These are phyloP conservation scores for Luperina testacea DNA, from an alignment of 2,888 invertebrate genomes.

Conservation along the genomic window DNA sequence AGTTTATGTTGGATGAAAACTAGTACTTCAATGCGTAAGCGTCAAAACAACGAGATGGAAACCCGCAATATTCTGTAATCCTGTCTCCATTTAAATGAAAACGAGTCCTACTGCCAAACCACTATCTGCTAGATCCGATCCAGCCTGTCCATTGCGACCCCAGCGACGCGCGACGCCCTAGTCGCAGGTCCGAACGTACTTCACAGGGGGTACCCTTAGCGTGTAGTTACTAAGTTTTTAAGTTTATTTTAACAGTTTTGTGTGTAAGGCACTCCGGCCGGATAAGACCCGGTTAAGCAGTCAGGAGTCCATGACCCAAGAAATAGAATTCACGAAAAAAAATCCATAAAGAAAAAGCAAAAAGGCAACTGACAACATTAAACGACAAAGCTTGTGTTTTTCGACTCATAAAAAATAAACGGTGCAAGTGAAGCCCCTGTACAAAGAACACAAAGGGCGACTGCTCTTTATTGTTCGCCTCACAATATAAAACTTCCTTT, in stretches of 20 bases:
- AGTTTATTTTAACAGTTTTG: neutral
- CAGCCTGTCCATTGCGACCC: too few species aligned
- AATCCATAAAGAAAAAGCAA: neutral
- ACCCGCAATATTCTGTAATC: slow-evolving; percentile 3
- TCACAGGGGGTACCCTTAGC: neutral
- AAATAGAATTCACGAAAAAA: neutral
- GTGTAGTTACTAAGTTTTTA: neutral
- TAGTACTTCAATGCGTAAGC: neutral
- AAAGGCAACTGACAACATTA: slow-evolving; percentile 32
- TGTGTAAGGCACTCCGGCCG: neutral
- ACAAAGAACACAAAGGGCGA: slow-evolving; percentile 73
- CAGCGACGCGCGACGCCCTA: too few species aligned
- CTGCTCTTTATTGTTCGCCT: slow-evolving; percentile 74
- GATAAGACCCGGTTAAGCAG: neutral
- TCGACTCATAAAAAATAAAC: slow-evolving; percentile 56
- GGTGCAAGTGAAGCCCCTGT: slow-evolving; percentile 73
- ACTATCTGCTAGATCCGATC: neutral
- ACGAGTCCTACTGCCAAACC: neutral
- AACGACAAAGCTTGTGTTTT: slow-evolving; percentile 52
- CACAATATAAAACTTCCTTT: slow-evolving; percentile 75
- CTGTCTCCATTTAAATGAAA: slow-evolving; percentile 8
- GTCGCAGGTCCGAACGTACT: too few species aligned
- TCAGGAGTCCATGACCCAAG: too few species aligned
- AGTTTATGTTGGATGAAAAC: neutral
- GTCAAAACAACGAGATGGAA: neutral